Evolutionary conservation across 2,888 invertebrate species (phyloP).

Genomic region (Adelphocoris suturalis): DNA sequence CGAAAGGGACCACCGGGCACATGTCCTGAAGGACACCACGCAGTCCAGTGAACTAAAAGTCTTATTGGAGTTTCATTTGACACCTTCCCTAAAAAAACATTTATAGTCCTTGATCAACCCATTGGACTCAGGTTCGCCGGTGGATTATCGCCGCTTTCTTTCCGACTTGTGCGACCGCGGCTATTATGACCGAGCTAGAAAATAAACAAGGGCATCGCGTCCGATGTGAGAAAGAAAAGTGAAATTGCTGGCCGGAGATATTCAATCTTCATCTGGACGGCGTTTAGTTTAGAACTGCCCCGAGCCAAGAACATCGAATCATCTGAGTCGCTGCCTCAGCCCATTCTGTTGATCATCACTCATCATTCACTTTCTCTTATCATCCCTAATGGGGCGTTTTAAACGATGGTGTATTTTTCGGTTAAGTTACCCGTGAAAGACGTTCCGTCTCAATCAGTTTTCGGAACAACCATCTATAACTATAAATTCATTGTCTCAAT

Average conservation of each 20-base stretch:
- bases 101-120: no score
- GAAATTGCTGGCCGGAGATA: conserved; percentile 30
- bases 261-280: conserved; percentile 35
- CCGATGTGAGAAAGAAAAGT: conserved; percentile 21
- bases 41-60: no score
- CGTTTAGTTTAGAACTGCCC: neutral
- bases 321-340: neutral
- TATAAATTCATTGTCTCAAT: no score
- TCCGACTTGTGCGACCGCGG: neutral
- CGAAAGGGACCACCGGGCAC: no score
- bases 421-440: neutral
- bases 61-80: no score
- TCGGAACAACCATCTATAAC: neutral
- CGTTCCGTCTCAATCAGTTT: neutral
- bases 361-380: conserved; percentile 36
- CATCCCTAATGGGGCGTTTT: conserved; percentile 14
- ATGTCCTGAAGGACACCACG: no score
- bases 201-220: conserved; percentile 32
- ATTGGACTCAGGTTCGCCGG: no score
- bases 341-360: conserved; percentile 7
- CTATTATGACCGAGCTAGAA: conserved; percentile 30
- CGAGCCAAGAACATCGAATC: conserved; percentile 27
- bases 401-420: conserved; percentile 27
- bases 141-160: conserved; percentile 17
- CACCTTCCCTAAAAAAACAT: no score